Percentiles rank a stretch among this genome's conserved stretches.
Conservation (phyloP, 2,797 vertebrate genomes). For the Sebastes vulpes region DNA sequence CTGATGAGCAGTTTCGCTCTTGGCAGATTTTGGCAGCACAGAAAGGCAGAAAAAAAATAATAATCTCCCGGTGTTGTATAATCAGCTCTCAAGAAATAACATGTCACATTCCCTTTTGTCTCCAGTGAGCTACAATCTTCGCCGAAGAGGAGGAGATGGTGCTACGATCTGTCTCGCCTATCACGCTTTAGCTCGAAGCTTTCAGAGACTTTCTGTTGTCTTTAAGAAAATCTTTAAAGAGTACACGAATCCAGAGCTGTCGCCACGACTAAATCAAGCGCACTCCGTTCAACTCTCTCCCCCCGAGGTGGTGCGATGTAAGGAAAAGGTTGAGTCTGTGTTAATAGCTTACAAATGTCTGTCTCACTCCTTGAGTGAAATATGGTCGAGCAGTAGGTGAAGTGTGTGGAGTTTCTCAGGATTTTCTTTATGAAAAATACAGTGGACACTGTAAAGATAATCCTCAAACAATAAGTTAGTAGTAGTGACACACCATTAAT, state of each 20-base stretch:
- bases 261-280: constrained; percentile 41
- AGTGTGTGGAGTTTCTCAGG: not conserved
- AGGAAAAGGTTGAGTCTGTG: constrained; percentile 68
- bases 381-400: not conserved
- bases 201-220: constrained; percentile 34
- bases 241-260: constrained; percentile 51
- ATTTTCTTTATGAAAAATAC: constrained; percentile 27
- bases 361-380: constrained; percentile 48
- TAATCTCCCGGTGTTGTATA: not conserved
- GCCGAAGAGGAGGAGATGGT: constrained; percentile 8
- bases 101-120: constrained; percentile 23
- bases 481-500: constrained; percentile 72
- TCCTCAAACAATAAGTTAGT: constrained; percentile 53
- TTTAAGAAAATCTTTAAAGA: constrained; percentile 50
- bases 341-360: constrained; percentile 69
- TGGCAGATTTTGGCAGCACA: not conserved
- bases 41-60: not conserved
- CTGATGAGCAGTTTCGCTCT: constrained; percentile 4
- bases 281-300: constrained; percentile 10
- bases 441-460: constrained; percentile 39
- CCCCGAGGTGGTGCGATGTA: constrained; percentile 33
- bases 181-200: constrained; percentile 38
- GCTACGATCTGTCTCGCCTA: constrained; percentile 32
- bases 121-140: constrained; percentile 16
- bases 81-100: constrained; percentile 31